Conservation (phyloP, 2,888 invertebrate species). For the Sarcophaga caerulescens region DNA sequence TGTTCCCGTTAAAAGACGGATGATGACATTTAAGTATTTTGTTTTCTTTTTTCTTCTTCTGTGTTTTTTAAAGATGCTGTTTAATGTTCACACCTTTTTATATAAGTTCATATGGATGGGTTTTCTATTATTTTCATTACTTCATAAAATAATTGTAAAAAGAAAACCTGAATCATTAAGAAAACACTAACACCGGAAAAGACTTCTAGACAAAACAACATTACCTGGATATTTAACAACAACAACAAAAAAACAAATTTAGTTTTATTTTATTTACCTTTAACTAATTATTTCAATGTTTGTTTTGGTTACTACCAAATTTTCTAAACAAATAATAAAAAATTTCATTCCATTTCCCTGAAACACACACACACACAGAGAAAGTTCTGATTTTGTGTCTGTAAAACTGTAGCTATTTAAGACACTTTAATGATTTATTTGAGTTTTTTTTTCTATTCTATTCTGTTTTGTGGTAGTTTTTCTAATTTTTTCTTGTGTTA, state of each 20-base stretch:
- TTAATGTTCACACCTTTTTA: slow-evolving; percentile 65
- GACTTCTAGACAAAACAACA: neutral
- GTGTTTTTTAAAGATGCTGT: slow-evolving; percentile 1
- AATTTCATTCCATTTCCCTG: neutral
- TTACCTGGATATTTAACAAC: neutral
- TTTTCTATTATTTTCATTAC: slow-evolving; percentile 1
- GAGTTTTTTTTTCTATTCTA: neutral
- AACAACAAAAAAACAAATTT: slow-evolving; percentile 11
- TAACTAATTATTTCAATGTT: slow-evolving; percentile 58
- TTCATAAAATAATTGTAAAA: neutral
- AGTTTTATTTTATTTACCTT: neutral
- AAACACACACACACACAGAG: neutral
- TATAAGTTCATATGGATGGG: neutral
- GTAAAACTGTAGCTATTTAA: neutral
- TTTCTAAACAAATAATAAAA: slow-evolving; percentile 47
- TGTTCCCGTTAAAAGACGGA: neutral
- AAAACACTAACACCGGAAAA: neutral
- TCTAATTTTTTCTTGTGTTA: too few relatives aligned
- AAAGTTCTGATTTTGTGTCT: neutral
- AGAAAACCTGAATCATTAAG: neutral
- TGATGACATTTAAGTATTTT: neutral
- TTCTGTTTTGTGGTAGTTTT: too few relatives aligned
- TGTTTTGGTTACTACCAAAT: slow-evolving; percentile 52
- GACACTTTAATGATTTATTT: slow-evolving; percentile 18
- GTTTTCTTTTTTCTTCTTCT: neutral